phyloP scores from a whole-genome alignment of 2,888 invertebrate species.

The Megaustenia siamemsis region DNA sequence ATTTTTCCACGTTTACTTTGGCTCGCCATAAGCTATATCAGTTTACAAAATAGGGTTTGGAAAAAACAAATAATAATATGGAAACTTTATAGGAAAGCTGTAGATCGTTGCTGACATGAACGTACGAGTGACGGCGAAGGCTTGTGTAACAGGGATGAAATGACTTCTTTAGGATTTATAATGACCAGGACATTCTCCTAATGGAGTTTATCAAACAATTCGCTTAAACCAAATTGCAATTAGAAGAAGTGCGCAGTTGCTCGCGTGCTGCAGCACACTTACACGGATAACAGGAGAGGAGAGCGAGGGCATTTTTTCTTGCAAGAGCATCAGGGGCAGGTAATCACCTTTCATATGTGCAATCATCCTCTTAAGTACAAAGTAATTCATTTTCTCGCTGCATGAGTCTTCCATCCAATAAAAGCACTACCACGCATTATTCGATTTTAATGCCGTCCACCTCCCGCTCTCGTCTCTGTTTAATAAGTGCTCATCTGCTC shows the following conservation, averaged over 20 bases:
- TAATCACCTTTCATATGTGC: slow-evolving; percentile 24
- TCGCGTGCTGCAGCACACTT: neutral
- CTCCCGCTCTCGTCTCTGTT: neutral
- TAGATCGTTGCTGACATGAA: too few relatives aligned
- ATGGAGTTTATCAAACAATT: neutral
- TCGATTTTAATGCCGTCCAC: neutral
- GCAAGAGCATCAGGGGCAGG: slow-evolving; percentile 23
- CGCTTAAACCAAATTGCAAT: slow-evolving; percentile 10
- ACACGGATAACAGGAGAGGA: neutral
- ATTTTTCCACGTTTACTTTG: too few relatives aligned
- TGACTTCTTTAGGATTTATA: too few relatives aligned
- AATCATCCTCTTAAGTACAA: slow-evolving; percentile 21
- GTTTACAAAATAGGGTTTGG: too few relatives aligned
- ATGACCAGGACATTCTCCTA: neutral
- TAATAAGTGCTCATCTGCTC: neutral
- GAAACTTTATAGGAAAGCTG: too few relatives aligned
- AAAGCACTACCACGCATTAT: neutral
- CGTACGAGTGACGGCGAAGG: too few relatives aligned
- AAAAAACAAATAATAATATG: too few relatives aligned
- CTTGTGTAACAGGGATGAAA: too few relatives aligned
- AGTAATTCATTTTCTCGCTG: slow-evolving; percentile 20
- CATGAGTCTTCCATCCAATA: neutral
- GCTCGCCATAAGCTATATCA: too few relatives aligned
- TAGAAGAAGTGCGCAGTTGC: neutral
- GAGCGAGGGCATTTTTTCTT: neutral